Evolutionary conservation across 2,113 vertebrate species (phyloP).

Genomic region (Caretta caretta): DNA sequence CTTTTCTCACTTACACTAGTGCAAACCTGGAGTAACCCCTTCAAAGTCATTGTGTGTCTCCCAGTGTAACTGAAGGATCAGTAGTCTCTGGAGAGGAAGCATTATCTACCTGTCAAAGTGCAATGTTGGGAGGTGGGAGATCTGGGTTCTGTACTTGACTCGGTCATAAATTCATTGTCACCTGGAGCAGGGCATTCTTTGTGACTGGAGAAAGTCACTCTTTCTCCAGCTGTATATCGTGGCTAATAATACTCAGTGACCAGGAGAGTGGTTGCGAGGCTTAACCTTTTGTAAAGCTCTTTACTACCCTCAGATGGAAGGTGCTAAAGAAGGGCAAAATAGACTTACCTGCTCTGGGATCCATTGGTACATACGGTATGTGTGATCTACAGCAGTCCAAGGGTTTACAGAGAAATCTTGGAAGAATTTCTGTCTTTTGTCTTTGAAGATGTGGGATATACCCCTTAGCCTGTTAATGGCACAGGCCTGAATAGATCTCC

Average conservation of each 20-base stretch:
- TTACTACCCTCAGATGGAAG: neutral
- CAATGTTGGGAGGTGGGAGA: conserved; percentile 1
- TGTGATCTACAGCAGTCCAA: neutral
- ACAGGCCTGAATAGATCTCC: neutral
- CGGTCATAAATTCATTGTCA: neutral
- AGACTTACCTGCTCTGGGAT: neutral
- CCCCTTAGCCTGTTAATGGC: neutral
- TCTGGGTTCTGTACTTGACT: neutral
- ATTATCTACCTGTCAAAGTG: neutral
- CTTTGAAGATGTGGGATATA: neutral
- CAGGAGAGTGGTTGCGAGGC: neutral
- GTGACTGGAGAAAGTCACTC: neutral
- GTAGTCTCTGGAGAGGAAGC: conserved; percentile 1
- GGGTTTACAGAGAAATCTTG: neutral
- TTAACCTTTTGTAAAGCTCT: neutral
- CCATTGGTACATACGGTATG: neutral
- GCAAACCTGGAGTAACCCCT: neutral
- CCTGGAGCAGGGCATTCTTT: neutral
- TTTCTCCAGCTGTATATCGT: neutral
- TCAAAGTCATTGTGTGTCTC: neutral
- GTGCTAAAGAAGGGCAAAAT: neutral
- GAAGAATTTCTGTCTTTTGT: neutral
- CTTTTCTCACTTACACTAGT: conserved; percentile 3
- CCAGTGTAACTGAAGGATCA: neutral
- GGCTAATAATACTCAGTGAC: neutral